Evolutionary conservation across 2,888 invertebrate species (phyloP).

Genomic region (Exocentrus adspersus): DNA sequence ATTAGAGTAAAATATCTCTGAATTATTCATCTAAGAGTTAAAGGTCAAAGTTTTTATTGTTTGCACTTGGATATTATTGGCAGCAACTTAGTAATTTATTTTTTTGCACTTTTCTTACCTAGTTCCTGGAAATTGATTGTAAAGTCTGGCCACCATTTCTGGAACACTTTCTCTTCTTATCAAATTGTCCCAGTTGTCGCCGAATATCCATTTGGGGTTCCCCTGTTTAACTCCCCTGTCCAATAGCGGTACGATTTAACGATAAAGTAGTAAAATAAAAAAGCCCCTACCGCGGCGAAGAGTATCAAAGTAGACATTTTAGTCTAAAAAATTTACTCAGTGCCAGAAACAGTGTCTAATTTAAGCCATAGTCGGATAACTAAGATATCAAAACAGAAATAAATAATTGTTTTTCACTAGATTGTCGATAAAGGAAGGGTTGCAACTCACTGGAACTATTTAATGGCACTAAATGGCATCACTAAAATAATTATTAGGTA

Average conservation of each 20-base stretch:
- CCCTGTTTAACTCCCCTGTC: neutral
- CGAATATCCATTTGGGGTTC: neutral
- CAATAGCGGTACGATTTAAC: neutral
- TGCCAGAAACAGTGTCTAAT: neutral
- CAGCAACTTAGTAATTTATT: neutral
- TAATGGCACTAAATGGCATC: no score
- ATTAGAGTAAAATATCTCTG: neutral
- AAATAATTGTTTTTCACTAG: no score
- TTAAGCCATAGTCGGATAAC: neutral
- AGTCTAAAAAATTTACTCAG: neutral
- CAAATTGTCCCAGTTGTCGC: neutral
- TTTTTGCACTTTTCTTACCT: neutral
- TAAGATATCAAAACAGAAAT: no score
- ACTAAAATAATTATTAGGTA: no score
- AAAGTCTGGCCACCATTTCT: neutral
- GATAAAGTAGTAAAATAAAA: conserved; percentile 1
- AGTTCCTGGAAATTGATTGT: neutral
- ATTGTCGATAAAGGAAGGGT: no score
- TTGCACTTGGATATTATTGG: neutral
- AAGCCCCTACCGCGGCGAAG: neutral
- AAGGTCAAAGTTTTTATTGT: neutral
- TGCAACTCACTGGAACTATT: no score
- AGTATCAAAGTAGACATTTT: neutral
- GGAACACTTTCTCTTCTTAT: neutral
- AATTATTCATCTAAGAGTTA: neutral